Evolutionary conservation across 92 coral and sea anemone genomes (phyloP), one percentile per base, ranked within the genome.

Genomic region (Montipora capitata): DNA sequence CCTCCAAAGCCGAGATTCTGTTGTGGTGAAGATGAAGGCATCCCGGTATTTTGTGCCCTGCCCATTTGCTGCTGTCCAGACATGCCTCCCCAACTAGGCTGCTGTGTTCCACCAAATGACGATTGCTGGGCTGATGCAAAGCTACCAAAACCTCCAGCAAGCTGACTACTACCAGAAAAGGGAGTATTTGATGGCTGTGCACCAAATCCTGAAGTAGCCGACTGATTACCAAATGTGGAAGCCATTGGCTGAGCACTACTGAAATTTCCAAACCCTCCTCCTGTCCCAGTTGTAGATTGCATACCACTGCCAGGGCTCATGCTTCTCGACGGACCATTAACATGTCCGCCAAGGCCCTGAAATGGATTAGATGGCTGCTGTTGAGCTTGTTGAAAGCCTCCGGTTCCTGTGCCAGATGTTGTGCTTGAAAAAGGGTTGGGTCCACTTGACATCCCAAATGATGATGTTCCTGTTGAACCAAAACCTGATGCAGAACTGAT

Each of bases 391-490:
- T 84, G 84, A 81, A 81, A 87, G 3, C 91, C 81, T 59, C 87
- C 91, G 0, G 73, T 40, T 41, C 67, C 85, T 4, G 74, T 4
- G 17, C 81, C 88, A 27, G 91, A 20, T 42, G 89, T 79, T 9
- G 91, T 81, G 85, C 95, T 91, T 12, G 98, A 94, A 76, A 96
- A 96, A 16, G 99, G 98, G 83, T 96, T 96, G 27, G 98, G 98
- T 13, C 99, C 99, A n/a, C 98, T 81, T 11, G 99, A 95, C 98
- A 98, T 98, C 40, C 99, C 98, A 14, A 95, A 52, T 14, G 94
- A 92, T 4, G 96, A 79, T 11, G 85, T 87, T 63, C 97, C 92
- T 44, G 91, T 80, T 27, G 89, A 87, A 45, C 98, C 96, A 87
- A 97, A 96, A 3, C 82, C 91, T 18, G 98, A 92, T 14, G 95